Evolutionary conservation across 1,140 invertebrate species (phyloP).

Genomic region (Chymomyza costata): DNA sequence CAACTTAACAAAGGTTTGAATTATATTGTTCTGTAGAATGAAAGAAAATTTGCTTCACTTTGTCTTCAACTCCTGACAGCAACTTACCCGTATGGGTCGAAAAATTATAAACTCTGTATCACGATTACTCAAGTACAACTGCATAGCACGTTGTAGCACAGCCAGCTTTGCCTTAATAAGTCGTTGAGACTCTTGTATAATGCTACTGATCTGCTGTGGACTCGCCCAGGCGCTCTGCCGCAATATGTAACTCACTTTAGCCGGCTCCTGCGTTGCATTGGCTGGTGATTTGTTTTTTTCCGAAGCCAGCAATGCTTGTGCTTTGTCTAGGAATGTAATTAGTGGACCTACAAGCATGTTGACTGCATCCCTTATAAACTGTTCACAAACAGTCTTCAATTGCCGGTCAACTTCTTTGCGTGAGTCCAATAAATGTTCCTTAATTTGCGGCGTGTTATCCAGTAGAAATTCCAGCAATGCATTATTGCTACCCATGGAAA

Average conservation of each 20-base stretch:
- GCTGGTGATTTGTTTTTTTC: conserved; percentile 4
- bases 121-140: conserved; percentile 95
- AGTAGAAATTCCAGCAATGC: conserved; percentile 93
- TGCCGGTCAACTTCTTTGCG: conserved; percentile 95
- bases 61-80: not conserved
- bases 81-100: conserved; percentile 88
- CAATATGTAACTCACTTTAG: conserved; percentile 53
- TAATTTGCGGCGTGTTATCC: conserved; percentile 93
- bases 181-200: conserved; percentile 81
- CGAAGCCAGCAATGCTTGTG: conserved; percentile 72
- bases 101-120: conserved; percentile 98
- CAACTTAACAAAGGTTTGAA: conserved; percentile 89
- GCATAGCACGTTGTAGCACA: conserved; percentile 90
- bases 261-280: not conserved
- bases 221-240: conserved; percentile 76
- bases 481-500: conserved; percentile 92
- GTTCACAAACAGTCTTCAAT: conserved; percentile 93
- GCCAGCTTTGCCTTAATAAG: conserved; percentile 88
- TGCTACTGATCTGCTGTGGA: conserved; percentile 77
- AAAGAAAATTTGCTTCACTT: conserved; percentile 9
- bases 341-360: conserved; percentile 85
- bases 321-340: conserved; percentile 84
- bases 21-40: conserved; percentile 88
- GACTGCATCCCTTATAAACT: conserved; percentile 89
- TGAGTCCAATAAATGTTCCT: conserved; percentile 93